Percentiles rank a stretch among this genome's conserved stretches.
Evolutionary conservation across 2,797 vertebrate species (phyloP).

Genomic region (Enteromius trimaculatus): DNA sequence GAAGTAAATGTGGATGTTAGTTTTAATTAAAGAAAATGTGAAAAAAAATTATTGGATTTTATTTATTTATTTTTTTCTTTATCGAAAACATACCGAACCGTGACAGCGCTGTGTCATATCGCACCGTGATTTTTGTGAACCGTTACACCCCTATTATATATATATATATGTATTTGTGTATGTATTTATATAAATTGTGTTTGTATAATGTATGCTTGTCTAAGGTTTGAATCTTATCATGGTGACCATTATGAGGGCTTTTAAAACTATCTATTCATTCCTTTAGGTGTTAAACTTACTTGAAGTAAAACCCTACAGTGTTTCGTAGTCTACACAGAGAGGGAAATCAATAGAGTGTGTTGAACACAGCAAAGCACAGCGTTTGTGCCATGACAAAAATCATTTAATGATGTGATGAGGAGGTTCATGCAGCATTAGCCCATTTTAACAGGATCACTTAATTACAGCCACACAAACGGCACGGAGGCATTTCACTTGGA

Average conservation of each 20-base stretch:
- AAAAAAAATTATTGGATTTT: too few species aligned
- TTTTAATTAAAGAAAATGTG: too few species aligned
- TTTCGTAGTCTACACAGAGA: background rate
- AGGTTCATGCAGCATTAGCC: constrained; percentile 7
- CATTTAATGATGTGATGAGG: constrained; percentile 13
- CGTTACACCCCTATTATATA: too few species aligned
- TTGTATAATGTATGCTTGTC: background rate
- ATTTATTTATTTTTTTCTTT: too few species aligned
- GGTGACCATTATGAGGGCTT: background rate
- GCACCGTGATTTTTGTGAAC: too few species aligned
- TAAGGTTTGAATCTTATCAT: background rate
- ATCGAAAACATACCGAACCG: too few species aligned
- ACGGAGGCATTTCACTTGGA: constrained; percentile 71
- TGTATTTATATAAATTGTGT: background rate
- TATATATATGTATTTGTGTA: too few species aligned
- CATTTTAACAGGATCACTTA: constrained; percentile 53
- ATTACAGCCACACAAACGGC: constrained; percentile 74
- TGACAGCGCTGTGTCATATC: too few species aligned
- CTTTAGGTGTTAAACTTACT: background rate
- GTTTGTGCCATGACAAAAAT: constrained; percentile 4
- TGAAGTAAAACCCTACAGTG: background rate
- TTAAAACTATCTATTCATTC: background rate
- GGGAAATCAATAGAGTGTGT: background rate
- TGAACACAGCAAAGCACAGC: background rate
- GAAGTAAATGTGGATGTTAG: too few species aligned